Evolutionary conservation across 2,797 vertebrate genomes (phyloP), one percentile per base, ranked within the genome.

Genomic region (Thaleichthys pacificus): DNA sequence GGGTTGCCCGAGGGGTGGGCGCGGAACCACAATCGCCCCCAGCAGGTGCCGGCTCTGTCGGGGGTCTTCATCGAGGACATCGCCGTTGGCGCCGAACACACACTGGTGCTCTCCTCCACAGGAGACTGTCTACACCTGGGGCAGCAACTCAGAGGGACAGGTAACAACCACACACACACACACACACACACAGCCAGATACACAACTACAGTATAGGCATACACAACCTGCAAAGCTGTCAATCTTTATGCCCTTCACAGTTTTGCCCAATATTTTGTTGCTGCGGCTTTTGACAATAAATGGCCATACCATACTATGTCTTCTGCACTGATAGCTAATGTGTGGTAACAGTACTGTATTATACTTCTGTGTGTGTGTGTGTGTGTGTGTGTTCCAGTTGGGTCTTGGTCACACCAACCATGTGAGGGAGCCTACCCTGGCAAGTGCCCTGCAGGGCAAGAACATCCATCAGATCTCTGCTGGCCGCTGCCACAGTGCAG

Each of bases 61-160:
- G 92, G 91, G 17, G 28, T 91, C 72, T 91, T 92, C 66, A 84
- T 95, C 61, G 89, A 93, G 85, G 93, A 94, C 17, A 75, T 94
- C 0, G 89, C 90, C 1, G 91, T 94, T 0, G 94, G 94, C n/a
- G 92, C 93, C 0, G 94, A 94, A 61, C 93, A 94, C 82, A 86
- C 92, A 0, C 84, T 95, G 76, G 93, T 89, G 2, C 89, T 95
- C 0, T 91, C 92, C 9, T 89, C 91, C 80, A 91, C 88, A 0
- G 93, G 93, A 68, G 93, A 94, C 1, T n/a, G 90, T 95, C 32
- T 94, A 93, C 63, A 90, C 92, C 72, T 95, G 94, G 94, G 94
- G 94, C 67, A 94, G 93, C 82, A 95, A 95, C 89, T 93, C 93
- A 0, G 94, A 95, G 84, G 94, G 93, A 47, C 94, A 95, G 93